Evolutionary conservation across 2,888 invertebrate genomes (phyloP), one percentile per base, ranked within the genome.

Genomic region (Dynastes maya): DNA sequence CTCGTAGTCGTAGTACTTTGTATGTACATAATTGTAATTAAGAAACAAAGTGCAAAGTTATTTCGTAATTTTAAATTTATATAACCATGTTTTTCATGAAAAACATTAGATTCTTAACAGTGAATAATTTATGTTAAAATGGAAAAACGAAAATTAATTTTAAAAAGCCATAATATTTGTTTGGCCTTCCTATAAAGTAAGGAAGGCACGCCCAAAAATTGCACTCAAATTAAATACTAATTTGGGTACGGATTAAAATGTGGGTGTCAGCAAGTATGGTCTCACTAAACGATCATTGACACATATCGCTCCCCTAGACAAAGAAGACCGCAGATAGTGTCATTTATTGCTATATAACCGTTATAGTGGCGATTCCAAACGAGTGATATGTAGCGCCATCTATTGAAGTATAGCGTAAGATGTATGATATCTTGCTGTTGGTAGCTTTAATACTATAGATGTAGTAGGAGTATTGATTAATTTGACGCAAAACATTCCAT

Each of bases 221-320:
- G 94, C 95, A 93, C 92, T 93, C 91, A 87, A 45, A 82, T 89
- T 29, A 37, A 37, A 1, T 5, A 8, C 13, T 9, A 16, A 87
- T 88, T 89, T 89, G 92, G 93, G 92, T 92, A 92, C 93, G 92
- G 89, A 75, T 76, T 75, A 80, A 86, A 89, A 87, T 89, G 22
- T 37, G 90, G 94, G 94, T 93, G 94, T 92, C 93, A 95, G 95
- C 95, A 95, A 91, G 91, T 94, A 93, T 94, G 93, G 90, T 91
- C 95, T 95, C 95, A 94, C 95, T 93, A 93, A 83, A 92, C 94
- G 95, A 92, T 95, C 95, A 94, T 92, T 91, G 95, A 91, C 83
- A 93, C 93, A 94, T 93, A 94, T 91, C 92, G 95, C 95, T 95
- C 95, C 95, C 95, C 94, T 89, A 94, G 94, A 95, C 95, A 95